These are phyloP conservation scores for Leucoptera coffeella DNA, from an alignment of 2,888 invertebrate genomes.

Conservation along the genomic window DNA sequence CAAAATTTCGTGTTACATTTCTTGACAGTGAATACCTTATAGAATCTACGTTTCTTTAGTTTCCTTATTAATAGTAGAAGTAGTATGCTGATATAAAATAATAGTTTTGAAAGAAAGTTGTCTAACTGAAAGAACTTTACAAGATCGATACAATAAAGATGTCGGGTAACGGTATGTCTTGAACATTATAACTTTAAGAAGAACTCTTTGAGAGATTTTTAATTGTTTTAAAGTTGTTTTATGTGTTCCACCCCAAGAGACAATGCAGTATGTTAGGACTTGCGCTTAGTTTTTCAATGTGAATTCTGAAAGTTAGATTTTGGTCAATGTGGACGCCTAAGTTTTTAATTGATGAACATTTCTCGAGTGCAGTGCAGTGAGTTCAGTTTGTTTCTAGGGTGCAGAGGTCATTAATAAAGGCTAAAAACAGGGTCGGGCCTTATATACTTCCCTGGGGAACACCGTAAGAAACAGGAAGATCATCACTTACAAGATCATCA, in stretches of 20 bases:
- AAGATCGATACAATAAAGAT: too few relatives aligned
- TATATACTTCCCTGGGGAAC: constrained; percentile 6
- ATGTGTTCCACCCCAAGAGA: neutral
- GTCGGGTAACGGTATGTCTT: too few relatives aligned
- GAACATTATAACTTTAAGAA: too few relatives aligned
- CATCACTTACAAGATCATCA: too few relatives aligned
- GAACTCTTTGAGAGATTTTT: too few relatives aligned
- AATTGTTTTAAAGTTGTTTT: constrained; percentile 1
- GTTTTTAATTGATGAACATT: neutral
- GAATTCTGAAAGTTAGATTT: neutral
- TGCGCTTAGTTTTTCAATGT: neutral
- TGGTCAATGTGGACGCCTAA: neutral
- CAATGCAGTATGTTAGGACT: neutral
- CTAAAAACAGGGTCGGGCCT: constrained; percentile 6
- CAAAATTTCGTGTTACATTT: too few relatives aligned
- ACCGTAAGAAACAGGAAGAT: neutral
- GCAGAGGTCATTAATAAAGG: constrained; percentile 5
- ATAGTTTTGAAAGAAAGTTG: too few relatives aligned
- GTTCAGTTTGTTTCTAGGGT: neutral
- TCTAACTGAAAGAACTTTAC: too few relatives aligned
- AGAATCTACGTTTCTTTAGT: too few relatives aligned
- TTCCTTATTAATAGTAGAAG: too few relatives aligned
- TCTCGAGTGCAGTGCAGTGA: neutral
- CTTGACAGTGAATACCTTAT: too few relatives aligned
- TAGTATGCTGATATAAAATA: too few relatives aligned